Evolutionary conservation across 2,113 vertebrate species (phyloP).

Genomic region (Hemicordylus capensis): DNA sequence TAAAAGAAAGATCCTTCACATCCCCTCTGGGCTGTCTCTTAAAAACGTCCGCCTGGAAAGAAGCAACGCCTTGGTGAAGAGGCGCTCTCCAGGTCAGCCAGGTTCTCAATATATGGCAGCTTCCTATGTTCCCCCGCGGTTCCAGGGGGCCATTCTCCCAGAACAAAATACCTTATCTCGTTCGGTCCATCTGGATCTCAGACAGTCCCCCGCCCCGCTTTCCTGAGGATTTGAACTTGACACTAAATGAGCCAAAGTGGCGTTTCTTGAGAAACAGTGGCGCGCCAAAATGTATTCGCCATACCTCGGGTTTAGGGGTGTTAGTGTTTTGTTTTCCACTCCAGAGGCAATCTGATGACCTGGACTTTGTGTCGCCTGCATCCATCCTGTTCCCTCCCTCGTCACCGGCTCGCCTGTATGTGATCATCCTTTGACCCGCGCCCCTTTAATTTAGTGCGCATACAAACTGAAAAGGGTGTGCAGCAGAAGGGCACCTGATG

Average conservation of each 20-base stretch:
- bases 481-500: no score
- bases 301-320: neutral
- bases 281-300: neutral
- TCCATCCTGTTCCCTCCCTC: neutral
- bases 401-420: neutral
- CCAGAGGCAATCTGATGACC: neutral
- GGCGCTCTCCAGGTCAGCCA: constrained; percentile 3
- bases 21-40: neutral
- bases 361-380: neutral
- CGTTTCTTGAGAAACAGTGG: neutral
- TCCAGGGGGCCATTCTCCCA: neutral
- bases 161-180: neutral
- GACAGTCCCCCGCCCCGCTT: neutral
- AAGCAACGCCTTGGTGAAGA: neutral
- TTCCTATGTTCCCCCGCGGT: neutral
- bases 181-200: neutral
- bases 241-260: neutral
- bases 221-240: no score
- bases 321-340: neutral
- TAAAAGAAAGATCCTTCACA: neutral
- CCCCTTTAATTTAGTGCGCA: neutral
- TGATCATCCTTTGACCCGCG: neutral
- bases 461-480: neutral
- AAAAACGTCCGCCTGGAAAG: neutral
- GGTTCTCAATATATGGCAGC: no score